Conservation (phyloP, 2,113 vertebrate genomes). For the Aviceda subcristata region DNA sequence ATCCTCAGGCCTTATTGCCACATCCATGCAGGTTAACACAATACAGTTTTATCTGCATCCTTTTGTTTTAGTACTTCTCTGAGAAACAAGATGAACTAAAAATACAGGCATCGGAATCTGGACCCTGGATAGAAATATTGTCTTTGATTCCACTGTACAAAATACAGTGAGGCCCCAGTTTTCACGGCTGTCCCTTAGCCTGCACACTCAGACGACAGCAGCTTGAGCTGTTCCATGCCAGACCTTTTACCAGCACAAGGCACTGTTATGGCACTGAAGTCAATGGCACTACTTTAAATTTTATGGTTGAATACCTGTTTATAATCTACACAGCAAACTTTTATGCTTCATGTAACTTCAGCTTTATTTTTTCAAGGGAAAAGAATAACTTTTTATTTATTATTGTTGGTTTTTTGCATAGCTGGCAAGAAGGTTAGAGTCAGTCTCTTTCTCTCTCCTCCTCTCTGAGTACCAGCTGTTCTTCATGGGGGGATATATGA, state of each 20-base stretch:
- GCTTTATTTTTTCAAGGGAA: neutral
- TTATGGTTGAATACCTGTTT: neutral
- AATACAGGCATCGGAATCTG: neutral
- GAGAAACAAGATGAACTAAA: neutral
- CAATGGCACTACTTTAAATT: neutral
- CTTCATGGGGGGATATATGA: conserved; percentile 47
- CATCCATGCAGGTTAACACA: neutral
- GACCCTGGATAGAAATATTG: neutral
- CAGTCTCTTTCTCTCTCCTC: neutral
- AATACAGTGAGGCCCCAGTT: neutral
- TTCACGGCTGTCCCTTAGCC: neutral
- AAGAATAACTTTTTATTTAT: neutral
- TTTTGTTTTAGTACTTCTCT: neutral
- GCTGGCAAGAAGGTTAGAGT: neutral
- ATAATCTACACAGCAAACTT: neutral
- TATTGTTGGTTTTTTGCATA: neutral
- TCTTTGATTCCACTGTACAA: neutral
- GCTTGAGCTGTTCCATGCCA: neutral
- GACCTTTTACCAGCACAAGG: neutral
- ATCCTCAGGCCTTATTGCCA: neutral
- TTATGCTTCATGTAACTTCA: neutral
- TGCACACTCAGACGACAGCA: neutral
- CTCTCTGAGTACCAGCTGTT: conserved; percentile 51
- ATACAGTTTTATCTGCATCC: neutral
- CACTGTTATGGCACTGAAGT: neutral